Percentiles rank a stretch among this genome's conserved stretches.
Evolutionary conservation across 1,140 invertebrate genomes (phyloP).

Genomic region (Calliphora vicina): DNA sequence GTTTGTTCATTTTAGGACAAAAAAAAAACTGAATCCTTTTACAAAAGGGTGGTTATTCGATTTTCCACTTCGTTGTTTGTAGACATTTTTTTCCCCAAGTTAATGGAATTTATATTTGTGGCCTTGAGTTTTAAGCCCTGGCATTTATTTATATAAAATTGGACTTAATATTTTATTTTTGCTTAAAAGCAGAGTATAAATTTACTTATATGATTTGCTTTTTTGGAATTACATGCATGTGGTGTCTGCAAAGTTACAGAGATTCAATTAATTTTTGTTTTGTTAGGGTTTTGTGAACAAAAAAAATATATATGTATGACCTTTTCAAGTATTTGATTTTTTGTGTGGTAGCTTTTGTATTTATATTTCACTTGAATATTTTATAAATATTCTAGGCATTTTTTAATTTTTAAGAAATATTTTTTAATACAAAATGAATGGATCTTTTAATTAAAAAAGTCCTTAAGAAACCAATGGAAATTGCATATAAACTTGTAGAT

Average conservation of each 20-base stretch:
- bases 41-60: neutral
- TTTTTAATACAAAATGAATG: no score
- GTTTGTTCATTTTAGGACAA: no score
- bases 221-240: neutral
- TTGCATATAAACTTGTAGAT: no score
- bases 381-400: no score
- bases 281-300: neutral
- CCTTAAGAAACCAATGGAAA: no score
- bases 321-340: neutral
- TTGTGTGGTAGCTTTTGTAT: neutral
- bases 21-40: neutral
- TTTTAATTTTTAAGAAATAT: no score
- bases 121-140: neutral
- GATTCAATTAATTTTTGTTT: neutral
- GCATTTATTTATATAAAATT: neutral
- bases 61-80: neutral
- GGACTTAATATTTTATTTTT: neutral
- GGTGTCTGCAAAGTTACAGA: neutral
- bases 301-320: neutral
- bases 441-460: no score
- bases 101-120: neutral
- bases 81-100: neutral
- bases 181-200: neutral
- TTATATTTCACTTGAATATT: no score
- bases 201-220: neutral